These are phyloP conservation scores for Tyria jacobaeae DNA, from an alignment of 2,888 invertebrate species.

Conservation along the genomic window DNA sequence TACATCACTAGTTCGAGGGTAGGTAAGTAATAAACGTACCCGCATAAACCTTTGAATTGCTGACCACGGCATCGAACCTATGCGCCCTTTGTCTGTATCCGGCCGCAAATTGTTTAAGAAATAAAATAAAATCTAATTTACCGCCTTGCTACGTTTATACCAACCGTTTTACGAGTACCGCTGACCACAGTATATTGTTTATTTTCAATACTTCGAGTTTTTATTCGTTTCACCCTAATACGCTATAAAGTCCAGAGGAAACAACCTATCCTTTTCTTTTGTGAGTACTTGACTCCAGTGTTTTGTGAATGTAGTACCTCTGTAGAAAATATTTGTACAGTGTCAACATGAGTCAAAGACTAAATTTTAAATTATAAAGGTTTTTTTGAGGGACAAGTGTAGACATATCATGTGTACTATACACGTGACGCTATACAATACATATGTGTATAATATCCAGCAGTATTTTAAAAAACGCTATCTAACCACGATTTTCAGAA, in stretches of 20 bases:
- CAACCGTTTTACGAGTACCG: constrained; percentile 78
- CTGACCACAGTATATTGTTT: constrained; percentile 74
- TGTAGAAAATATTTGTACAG: background rate
- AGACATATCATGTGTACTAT: no score
- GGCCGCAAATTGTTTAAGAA: constrained; percentile 85
- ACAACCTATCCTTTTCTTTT: constrained; percentile 52
- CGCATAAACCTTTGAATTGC: constrained; percentile 86
- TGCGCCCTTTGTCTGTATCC: constrained; percentile 81
- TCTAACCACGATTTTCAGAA: no score
- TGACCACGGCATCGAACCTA: constrained; percentile 82
- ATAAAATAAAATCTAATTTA: constrained; percentile 86
- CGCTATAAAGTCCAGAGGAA: constrained; percentile 56
- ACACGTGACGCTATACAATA: no score
- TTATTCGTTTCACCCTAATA: constrained; percentile 67
- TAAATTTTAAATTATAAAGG: no score
- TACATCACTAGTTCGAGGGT: constrained; percentile 60
- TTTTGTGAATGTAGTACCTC: background rate
- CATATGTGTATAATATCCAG: no score
- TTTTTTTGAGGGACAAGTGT: no score
- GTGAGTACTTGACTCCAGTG: constrained; percentile 25
- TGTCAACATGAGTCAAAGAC: no score
- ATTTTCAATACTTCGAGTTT: constrained; percentile 71
- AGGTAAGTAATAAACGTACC: constrained; percentile 83
- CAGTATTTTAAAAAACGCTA: no score
- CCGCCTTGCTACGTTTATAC: constrained; percentile 82